A percentile compares a stretch with the other conserved stretches of the same genome.
Conservation (phyloP, 1,140 invertebrate species). For the Bombus superbus region DNA sequence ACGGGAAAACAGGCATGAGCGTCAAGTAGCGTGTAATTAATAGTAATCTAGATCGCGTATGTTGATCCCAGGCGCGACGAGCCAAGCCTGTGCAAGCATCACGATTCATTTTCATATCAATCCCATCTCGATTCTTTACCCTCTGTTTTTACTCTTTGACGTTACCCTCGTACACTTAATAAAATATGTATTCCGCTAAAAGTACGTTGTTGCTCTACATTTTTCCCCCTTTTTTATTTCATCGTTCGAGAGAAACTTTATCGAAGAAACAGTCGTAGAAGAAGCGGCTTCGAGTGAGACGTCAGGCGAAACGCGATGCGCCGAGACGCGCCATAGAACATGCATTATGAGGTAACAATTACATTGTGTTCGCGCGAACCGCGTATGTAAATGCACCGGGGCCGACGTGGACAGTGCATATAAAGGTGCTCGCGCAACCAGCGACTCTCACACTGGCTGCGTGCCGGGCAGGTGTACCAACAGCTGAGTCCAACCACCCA, state of each 20-base stretch:
- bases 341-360: conserved; percentile 72
- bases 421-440: conserved; percentile 61
- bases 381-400: conserved; percentile 68
- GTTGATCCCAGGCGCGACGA: background rate
- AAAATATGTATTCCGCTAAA: background rate
- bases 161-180: background rate
- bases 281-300: conserved; percentile 56
- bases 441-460: conserved; percentile 45
- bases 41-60: conserved; percentile 38
- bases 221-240: background rate
- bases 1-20: background rate
- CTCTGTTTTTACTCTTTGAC: background rate
- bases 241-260: background rate
- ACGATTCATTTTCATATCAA: conserved; percentile 47
- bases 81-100: background rate
- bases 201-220: too few species aligned
- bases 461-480: conserved; percentile 71
- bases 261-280: background rate
- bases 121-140: background rate
- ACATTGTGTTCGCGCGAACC: conserved; percentile 70
- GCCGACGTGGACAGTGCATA: conserved; percentile 65
- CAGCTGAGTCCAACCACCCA: conserved; percentile 77
- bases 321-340: conserved; percentile 47
- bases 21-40: conserved; percentile 43
- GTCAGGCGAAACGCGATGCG: conserved; percentile 60